phyloP scores from a whole-genome alignment of 2,888 invertebrate species.

The Megamerina dolium region DNA sequence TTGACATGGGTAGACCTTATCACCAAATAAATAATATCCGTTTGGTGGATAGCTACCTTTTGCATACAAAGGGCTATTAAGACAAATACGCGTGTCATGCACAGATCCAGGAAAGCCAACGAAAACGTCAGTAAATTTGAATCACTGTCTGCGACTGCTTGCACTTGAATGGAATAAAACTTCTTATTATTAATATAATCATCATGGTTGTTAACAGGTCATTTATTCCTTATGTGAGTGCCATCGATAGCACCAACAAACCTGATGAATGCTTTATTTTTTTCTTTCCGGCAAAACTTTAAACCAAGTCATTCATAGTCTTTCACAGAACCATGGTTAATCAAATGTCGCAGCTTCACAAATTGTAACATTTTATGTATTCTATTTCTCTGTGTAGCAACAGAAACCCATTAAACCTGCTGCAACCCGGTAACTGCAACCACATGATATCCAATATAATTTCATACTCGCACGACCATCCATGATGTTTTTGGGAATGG shows the following conservation, averaged over 20 bases:
- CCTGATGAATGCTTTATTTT: too few species aligned
- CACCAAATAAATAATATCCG: slow-evolving; percentile 6
- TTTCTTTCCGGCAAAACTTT: too few species aligned
- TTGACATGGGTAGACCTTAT: slow-evolving; percentile 11
- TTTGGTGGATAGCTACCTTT: too few species aligned
- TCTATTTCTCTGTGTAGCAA: too few species aligned
- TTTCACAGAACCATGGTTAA: slow-evolving; percentile 1
- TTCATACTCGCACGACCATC: slow-evolving; percentile 3
- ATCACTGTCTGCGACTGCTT: background rate
- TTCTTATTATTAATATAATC: too few species aligned
- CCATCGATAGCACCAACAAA: too few species aligned
- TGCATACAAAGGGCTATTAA: background rate
- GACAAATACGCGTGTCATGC: too few species aligned
- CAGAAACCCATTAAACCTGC: background rate
- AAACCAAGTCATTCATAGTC: slow-evolving; percentile 2
- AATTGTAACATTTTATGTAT: too few species aligned
- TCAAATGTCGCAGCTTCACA: background rate
- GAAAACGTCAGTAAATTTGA: background rate
- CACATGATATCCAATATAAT: background rate
- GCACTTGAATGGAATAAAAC: background rate
- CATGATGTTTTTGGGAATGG: background rate
- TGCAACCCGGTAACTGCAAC: background rate
- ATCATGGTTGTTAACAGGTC: too few species aligned
- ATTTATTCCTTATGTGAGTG: too few species aligned
- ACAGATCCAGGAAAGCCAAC: too few species aligned